A percentile compares a stretch with the other conserved stretches of the same genome.
Evolutionary conservation across 2,888 invertebrate genomes (phyloP).

Genomic region (Lumbricus terrestris): DNA sequence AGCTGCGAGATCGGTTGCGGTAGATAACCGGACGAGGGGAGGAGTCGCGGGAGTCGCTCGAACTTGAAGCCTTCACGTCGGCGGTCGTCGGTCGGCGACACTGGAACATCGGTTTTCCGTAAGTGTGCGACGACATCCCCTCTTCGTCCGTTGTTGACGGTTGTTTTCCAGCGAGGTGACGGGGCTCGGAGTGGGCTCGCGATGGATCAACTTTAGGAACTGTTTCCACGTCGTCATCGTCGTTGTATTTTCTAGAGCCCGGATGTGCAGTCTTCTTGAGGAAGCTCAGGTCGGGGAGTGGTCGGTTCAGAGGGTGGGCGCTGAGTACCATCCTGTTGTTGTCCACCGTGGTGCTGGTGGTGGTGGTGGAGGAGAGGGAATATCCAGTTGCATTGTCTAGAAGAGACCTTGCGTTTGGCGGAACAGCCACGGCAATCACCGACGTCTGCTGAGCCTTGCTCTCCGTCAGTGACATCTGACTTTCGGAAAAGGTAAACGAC

Average conservation of each 20-base stretch:
- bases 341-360: not conserved
- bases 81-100: not conserved
- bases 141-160: not conserved
- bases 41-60: conserved; percentile 25
- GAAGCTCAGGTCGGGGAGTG: conserved; percentile 41
- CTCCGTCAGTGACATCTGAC: conserved; percentile 22
- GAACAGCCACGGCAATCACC: conserved; percentile 6
- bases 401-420: not conserved
- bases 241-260: not conserved
- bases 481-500: conserved; percentile 29
- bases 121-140: not conserved
- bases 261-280: conserved; percentile 32
- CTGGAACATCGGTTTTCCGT: not conserved
- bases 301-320: conserved; percentile 25
- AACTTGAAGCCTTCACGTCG: conserved; percentile 3
- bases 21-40: conserved; percentile 19
- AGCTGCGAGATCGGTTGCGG: conserved; percentile 20
- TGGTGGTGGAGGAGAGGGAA: not conserved
- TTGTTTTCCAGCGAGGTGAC: not conserved
- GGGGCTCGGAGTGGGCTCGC: not conserved
- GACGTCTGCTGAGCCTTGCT: conserved; percentile 39
- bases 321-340: conserved; percentile 25
- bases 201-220: not conserved
- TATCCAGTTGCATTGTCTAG: conserved; percentile 17
- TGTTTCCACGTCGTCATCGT: not conserved